Conservation (phyloP, 2,797 vertebrate genomes). For the Gobio occitaniae region DNA sequence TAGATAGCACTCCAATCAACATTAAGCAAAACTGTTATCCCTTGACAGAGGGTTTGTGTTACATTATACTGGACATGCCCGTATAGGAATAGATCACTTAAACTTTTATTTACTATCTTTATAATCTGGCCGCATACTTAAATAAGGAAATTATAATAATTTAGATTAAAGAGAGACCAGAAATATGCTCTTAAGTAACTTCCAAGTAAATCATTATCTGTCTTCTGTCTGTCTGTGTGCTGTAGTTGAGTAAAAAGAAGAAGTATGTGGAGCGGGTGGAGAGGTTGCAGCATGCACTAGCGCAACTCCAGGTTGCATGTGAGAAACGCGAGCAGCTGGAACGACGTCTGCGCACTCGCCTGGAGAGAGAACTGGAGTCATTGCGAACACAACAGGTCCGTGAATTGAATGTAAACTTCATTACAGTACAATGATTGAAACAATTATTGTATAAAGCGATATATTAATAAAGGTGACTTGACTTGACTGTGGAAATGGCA, state of each 20-base stretch:
- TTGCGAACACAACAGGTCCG: conserved; percentile 85
- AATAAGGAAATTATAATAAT: neutral
- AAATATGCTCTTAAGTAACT: too few species aligned
- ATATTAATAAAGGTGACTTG: neutral
- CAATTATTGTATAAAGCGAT: neutral
- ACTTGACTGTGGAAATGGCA: neutral
- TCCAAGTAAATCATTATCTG: neutral
- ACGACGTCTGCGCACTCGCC: conserved; percentile 80
- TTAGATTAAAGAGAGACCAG: neutral
- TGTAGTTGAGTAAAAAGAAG: conserved; percentile 84
- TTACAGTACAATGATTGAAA: neutral
- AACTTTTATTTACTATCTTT: neutral
- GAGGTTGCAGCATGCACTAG: conserved; percentile 86
- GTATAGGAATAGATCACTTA: neutral
- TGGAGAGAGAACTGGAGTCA: conserved; percentile 85
- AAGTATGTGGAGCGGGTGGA: conserved; percentile 88
- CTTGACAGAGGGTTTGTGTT: neutral
- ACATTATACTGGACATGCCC: neutral
- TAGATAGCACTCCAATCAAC: neutral
- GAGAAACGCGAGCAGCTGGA: conserved; percentile 90
- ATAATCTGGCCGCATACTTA: neutral
- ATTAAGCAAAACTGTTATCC: neutral
- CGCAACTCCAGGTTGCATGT: conserved; percentile 85
- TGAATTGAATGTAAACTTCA: neutral
- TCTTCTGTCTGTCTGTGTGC: conserved; percentile 16